Evolutionary conservation across 2,888 invertebrate genomes (phyloP), one percentile per base, ranked within the genome.

Genomic region (Drosophila quinaria): DNA sequence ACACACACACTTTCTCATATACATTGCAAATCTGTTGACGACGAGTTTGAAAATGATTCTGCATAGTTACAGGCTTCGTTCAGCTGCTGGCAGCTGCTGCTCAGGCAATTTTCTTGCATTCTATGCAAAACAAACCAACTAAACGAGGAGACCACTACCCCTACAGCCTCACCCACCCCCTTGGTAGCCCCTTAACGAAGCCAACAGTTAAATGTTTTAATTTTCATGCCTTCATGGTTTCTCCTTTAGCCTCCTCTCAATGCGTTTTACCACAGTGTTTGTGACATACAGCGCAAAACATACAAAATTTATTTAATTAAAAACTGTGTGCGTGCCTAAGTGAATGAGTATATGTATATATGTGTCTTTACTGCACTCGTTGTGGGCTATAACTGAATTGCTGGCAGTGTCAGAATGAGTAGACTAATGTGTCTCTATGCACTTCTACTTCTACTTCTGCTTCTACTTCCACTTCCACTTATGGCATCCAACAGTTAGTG

Each of bases 291-390:
- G 74, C 74, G 49, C 41, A 76, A 76, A 80, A 84, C 69, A 84
- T 70, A 81, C 84, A 61, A 81, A 82, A 86, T 86, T 74, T 86
- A 81, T 89, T 86, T 86, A 86, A 86, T 86, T 86, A 86, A 86
- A 86, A 87, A 70, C 62, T 64, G 63, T 54, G 47, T 52, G 49
- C 44, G 52, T 59, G 13, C 60, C 42, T 13, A 44, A 44, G 42
- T 41, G 37, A 17, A 10, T 50, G 9, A 60, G 41, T 17, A 25
- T 51, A 31, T 25, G 41, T 70, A 52, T 65, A 62, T 59, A 41
- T 54, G 63, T 59, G 55, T 46, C 56, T 58, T n/a, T 50, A 35
- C 31, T 67, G 72, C 72, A 75, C 64, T 69, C 68, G 51, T 66
- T 68, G 64, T 54, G 50, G 70, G 62, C 70, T 71, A 67, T 84